These are phyloP conservation scores for Muricea muricata DNA, from an alignment of 92 coral and sea anemone genomes.

Conservation along the genomic window DNA sequence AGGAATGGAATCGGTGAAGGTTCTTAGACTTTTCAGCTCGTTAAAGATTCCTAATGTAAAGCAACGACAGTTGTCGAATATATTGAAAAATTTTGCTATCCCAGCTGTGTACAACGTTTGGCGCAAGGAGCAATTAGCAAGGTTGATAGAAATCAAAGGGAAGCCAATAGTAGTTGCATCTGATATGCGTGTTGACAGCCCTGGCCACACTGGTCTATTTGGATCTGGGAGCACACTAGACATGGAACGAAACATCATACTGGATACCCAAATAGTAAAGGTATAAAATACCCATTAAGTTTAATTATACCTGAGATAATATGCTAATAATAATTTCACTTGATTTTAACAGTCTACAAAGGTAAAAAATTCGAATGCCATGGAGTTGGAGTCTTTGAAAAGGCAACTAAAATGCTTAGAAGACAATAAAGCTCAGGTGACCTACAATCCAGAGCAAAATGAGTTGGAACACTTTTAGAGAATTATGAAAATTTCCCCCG, in stretches of 20 bases:
- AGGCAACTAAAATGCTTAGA: too few species aligned
- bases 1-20: slow-evolving; percentile 55
- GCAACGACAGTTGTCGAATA: slow-evolving; percentile 47
- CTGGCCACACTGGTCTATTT: slow-evolving; percentile 55
- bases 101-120: slow-evolving; percentile 56
- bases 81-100: slow-evolving; percentile 11
- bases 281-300: neutral
- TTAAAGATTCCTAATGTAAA: slow-evolving; percentile 45
- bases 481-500: too few species aligned
- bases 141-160: slow-evolving; percentile 42
- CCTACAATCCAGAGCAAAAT: too few species aligned
- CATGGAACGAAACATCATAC: slow-evolving; percentile 41
- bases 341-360: too few species aligned
- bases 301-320: neutral
- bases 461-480: too few species aligned
- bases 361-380: too few species aligned
- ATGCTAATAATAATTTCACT: too few species aligned
- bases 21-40: slow-evolving; percentile 47
- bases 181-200: slow-evolving; percentile 63
- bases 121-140: slow-evolving; percentile 38
- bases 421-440: too few species aligned
- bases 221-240: slow-evolving; percentile 41
- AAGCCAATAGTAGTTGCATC: slow-evolving; percentile 47
- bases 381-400: too few species aligned
- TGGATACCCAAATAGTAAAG: slow-evolving; percentile 55